These are phyloP conservation scores for Parotia lawesii DNA, from an alignment of 2,113 vertebrate genomes.

Conservation along the genomic window DNA sequence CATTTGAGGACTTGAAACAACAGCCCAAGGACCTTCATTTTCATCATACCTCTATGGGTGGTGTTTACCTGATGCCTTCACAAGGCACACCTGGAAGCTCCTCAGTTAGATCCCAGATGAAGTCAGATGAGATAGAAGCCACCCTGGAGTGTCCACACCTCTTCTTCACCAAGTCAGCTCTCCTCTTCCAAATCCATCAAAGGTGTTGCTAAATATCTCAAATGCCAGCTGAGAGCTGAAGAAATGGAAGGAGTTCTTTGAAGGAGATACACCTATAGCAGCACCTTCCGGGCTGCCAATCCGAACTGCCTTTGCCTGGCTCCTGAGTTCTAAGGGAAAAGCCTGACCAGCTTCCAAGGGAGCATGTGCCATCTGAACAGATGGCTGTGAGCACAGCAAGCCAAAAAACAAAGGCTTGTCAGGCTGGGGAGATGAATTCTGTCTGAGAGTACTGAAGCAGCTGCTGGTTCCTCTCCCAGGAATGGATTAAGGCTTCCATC, in stretches of 20 bases:
- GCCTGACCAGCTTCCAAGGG: not conserved
- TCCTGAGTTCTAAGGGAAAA: not conserved
- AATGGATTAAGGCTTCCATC: not conserved
- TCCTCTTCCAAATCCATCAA: not conserved
- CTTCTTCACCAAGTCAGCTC: not conserved
- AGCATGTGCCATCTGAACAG: conserved; percentile 14
- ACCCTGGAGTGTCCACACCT: no score
- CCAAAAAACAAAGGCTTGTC: not conserved
- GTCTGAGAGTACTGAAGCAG: conserved; percentile 10
- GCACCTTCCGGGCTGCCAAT: not conserved
- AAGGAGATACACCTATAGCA: not conserved
- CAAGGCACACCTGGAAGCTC: not conserved
- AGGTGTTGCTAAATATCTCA: not conserved
- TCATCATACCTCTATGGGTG: not conserved
- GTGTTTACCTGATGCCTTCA: not conserved
- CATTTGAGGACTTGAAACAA: not conserved
- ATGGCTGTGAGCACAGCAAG: conserved; percentile 29
- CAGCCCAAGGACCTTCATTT: not conserved
- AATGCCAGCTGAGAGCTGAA: not conserved
- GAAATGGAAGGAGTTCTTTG: not conserved
- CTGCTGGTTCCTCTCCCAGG: conserved; percentile 2
- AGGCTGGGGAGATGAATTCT: conserved; percentile 7
- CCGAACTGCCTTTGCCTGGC: not conserved
- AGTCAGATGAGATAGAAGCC: fast-evolving
- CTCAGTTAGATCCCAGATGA: not conserved